These are phyloP conservation scores for Euwallacea fornicatus DNA, from an alignment of 1,140 invertebrate species.

Conservation along the genomic window DNA sequence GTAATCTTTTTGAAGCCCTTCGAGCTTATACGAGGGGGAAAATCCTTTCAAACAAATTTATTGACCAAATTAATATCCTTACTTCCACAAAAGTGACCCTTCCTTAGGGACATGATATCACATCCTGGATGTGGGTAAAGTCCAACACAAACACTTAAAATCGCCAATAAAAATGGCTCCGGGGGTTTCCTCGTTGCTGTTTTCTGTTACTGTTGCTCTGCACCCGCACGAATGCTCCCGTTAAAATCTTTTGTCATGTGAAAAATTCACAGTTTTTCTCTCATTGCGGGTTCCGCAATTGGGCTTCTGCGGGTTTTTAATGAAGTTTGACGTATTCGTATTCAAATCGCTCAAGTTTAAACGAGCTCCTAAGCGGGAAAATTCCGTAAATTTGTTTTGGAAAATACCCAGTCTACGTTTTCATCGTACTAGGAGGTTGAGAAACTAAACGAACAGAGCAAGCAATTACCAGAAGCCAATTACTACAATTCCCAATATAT, in stretches of 20 bases:
- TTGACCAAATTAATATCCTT: conserved; percentile 15
- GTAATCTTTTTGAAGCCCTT: conserved; percentile 4
- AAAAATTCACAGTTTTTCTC: background rate
- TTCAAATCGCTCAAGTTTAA: too few species aligned
- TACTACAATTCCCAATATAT: background rate
- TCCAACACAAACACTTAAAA: conserved; percentile 14
- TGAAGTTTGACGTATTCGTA: too few species aligned
- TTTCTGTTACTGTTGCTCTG: background rate
- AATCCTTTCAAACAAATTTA: conserved; percentile 19
- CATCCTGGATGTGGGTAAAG: background rate
- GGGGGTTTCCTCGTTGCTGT: background rate
- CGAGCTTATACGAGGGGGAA: background rate
- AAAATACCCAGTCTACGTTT: too few species aligned
- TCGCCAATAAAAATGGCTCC: conserved; percentile 1
- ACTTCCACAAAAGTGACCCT: background rate
- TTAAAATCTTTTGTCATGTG: background rate
- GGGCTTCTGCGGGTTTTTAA: background rate
- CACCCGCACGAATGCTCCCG: too few species aligned
- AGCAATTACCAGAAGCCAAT: too few species aligned
- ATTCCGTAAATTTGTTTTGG: too few species aligned
- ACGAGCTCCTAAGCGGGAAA: too few species aligned
- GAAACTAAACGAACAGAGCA: too few species aligned
- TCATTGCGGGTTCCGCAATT: background rate
- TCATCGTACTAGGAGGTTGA: too few species aligned
- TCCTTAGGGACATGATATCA: conserved; percentile 1